phyloP scores from a whole-genome alignment of 2,888 invertebrate genomes.

The Melanostoma mellinum region DNA sequence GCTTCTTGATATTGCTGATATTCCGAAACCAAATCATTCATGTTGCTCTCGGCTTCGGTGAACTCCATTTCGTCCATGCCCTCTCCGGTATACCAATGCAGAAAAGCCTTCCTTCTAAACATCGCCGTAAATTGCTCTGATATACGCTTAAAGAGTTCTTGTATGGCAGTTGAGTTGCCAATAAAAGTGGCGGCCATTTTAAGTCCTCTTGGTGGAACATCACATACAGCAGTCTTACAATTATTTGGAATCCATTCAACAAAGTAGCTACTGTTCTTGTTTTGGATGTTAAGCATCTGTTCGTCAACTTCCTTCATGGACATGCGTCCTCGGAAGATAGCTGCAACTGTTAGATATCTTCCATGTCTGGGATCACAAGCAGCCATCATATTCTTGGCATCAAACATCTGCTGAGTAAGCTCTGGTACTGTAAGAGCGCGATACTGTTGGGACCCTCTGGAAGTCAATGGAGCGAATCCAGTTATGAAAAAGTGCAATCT shows the following conservation, averaged over 20 bases:
- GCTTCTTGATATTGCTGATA: slow-evolving; percentile 97
- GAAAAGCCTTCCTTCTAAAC: too few species aligned
- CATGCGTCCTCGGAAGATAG: slow-evolving; percentile 95
- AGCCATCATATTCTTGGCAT: slow-evolving; percentile 98
- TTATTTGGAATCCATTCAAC: slow-evolving; percentile 77
- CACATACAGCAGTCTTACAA: slow-evolving; percentile 95
- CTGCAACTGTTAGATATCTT: slow-evolving; percentile 94
- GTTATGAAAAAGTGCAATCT: slow-evolving; percentile 98
- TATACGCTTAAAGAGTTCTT: slow-evolving; percentile 93
- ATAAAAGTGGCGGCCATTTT: slow-evolving; percentile 98
- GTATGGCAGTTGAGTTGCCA: slow-evolving; percentile 40
- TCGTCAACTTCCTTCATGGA: slow-evolving; percentile 96
- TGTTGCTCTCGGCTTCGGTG: too few species aligned
- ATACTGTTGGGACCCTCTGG: slow-evolving; percentile 94
- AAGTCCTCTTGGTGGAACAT: slow-evolving; percentile 93
- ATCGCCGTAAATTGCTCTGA: slow-evolving; percentile 88
- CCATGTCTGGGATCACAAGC: slow-evolving; percentile 95
- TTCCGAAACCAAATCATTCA: slow-evolving; percentile 91
- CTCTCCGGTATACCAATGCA: too few species aligned
- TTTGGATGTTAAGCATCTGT: slow-evolving; percentile 95
- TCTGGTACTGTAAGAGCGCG: slow-evolving; percentile 94
- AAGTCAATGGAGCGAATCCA: slow-evolving; percentile 96
- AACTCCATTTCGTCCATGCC: too few species aligned
- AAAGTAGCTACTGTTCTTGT: too few species aligned
- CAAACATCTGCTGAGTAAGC: slow-evolving; percentile 95